phyloP scores from a whole-genome alignment of 2,113 vertebrate species.

The Oreochromis spilurus region DNA sequence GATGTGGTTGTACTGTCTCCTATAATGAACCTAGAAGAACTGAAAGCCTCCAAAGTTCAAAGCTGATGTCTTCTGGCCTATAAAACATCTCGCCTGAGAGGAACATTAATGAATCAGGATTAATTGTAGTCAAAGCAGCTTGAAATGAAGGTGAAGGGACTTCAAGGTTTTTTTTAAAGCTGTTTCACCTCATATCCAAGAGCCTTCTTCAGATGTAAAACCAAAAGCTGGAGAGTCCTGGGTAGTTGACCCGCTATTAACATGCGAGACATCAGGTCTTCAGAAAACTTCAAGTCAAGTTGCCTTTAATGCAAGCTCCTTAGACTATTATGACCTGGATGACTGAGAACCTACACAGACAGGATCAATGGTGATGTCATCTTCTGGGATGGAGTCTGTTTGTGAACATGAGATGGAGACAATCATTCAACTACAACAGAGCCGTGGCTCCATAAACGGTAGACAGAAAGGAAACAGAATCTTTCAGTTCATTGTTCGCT shows the following conservation, averaged over 20 bases:
- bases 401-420: slow-evolving; percentile 3
- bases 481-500: not conserved
- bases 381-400: not conserved
- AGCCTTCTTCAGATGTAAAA: not conserved
- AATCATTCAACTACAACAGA: not conserved
- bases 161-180: not conserved
- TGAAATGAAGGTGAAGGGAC: not conserved
- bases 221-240: not conserved
- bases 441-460: not conserved
- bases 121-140: not conserved
- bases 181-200: not conserved
- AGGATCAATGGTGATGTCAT: not conserved
- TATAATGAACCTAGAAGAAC: not conserved
- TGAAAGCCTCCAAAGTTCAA: not conserved
- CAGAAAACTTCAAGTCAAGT: not conserved
- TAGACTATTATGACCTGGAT: not conserved
- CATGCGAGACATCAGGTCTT: not conserved
- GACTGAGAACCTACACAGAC: not conserved
- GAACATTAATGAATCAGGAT: not conserved
- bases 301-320: not conserved
- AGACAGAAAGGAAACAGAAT: slow-evolving; percentile 4
- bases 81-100: not conserved
- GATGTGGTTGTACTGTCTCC: not conserved
- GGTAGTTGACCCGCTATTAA: not conserved
- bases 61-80: not conserved